Percentiles rank a stretch among this genome's conserved stretches.
Conservation (phyloP, 2,797 vertebrate genomes). For the Mus spretus region DNA sequence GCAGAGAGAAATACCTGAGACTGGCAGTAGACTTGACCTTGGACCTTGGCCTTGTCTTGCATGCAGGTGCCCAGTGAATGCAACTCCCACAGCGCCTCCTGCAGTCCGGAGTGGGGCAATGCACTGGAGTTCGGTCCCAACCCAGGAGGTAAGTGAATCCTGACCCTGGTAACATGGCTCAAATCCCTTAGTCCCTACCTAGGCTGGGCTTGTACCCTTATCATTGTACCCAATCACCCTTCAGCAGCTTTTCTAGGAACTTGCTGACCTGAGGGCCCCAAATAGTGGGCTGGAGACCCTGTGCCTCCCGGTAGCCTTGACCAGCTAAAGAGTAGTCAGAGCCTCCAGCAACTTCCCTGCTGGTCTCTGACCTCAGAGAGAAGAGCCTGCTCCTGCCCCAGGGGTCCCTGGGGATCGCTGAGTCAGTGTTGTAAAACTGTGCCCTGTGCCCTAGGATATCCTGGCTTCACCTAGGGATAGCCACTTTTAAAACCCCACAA, state of each 20-base stretch:
- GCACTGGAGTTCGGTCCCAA: slow-evolving; percentile 90
- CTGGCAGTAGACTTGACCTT: slow-evolving; percentile 18
- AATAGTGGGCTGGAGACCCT: background rate
- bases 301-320: background rate
- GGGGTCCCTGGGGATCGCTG: slow-evolving; percentile 64
- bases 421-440: slow-evolving; percentile 41
- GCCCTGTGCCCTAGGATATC: background rate
- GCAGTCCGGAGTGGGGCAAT: slow-evolving; percentile 97
- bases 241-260: background rate
- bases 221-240: background rate
- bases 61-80: slow-evolving; percentile 94
- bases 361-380: background rate
- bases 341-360: background rate
- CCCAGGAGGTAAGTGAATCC: slow-evolving; percentile 87
- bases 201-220: background rate
- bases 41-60: slow-evolving; percentile 71
- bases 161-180: background rate
- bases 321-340: background rate
- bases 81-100: slow-evolving; percentile 95
- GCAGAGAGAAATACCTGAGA: background rate
- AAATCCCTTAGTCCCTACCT: background rate
- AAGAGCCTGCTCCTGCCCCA: slow-evolving; percentile 27
- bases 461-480: background rate
- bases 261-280: background rate
- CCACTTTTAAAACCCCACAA: background rate